Evolutionary conservation across 2,888 invertebrate species (phyloP), one percentile per base, ranked within the genome.

Genomic region (Liopterus haemorrhoidalis): DNA sequence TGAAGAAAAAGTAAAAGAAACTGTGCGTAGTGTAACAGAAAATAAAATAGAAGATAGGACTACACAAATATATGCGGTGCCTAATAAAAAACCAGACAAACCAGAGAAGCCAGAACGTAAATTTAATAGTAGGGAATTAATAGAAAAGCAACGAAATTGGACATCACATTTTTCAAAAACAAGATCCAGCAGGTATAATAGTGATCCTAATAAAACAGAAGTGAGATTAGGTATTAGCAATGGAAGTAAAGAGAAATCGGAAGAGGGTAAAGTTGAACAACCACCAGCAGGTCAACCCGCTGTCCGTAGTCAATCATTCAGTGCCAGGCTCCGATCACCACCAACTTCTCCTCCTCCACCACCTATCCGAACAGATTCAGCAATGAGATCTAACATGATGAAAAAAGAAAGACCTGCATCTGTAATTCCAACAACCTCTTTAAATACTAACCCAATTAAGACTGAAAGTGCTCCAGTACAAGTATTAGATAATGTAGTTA

Each of bases 101-200:
- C 87, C 87, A 0, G 87, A 88, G 59, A 87, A 88, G 66, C 86
- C 88, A 2, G 89, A 89, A 63, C 72, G 87, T 43, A 82, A 85
- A 59, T 82, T 87, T 58, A 82, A 80, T 59, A 87, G 86, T 50
- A 84, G 88, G 55, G 89, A 91, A 65, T 71, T 90, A 42, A 91
- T 91, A 55, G 90, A 89, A 67, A 88, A 90, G 60, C 91, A 90
- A 63, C 82, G 84, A 62, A 92, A 91, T 70, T 92, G 90, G 91
- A 90, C 90, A 20, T 85, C 88, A 49, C 90, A 89, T 68, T 92
- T 90, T 65, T 84, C 85, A 48, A 88, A 87, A 71, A 76, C 83
- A 38, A 78, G 83, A 54, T 75, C 81, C 33, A 70, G 70, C 52
- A 71, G 78, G 45, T 74, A 74, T 49, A 76, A 77, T 56, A 79